Evolutionary conservation across 2,888 invertebrate species (phyloP).

Genomic region (Euplagia quadripunctaria): DNA sequence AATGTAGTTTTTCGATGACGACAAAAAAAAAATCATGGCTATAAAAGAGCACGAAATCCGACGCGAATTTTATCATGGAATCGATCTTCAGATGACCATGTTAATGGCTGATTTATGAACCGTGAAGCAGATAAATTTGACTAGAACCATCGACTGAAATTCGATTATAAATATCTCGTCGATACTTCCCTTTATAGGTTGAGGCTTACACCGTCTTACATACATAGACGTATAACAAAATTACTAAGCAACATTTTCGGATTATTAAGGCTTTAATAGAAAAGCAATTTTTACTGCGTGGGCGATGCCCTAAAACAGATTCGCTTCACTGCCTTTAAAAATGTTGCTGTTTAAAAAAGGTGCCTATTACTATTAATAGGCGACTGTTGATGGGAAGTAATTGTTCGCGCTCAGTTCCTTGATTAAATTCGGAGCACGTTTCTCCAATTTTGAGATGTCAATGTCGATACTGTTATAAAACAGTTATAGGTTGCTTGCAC

Average conservation of each 20-base stretch:
- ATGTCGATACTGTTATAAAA: background rate
- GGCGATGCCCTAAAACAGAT: conserved; percentile 1
- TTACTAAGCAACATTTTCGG: background rate
- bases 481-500: no score
- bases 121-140: conserved; percentile 19
- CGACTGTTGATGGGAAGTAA: background rate
- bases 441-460: background rate
- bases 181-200: background rate
- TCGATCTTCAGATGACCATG: conserved; percentile 4
- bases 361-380: background rate
- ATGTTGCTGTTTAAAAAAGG: conserved; percentile 1
- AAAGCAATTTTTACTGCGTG: background rate
- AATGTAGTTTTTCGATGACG: background rate
- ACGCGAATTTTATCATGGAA: conserved; percentile 14
- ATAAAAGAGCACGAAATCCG: conserved; percentile 10
- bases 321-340: background rate
- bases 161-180: background rate
- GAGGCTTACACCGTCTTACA: background rate
- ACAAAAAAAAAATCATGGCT: background rate
- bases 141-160: conserved; percentile 10
- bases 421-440: background rate
- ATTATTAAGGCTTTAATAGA: background rate
- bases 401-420: background rate
- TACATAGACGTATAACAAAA: background rate
- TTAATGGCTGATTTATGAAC: conserved; percentile 16